These are phyloP conservation scores for Orchesella cincta DNA, from an alignment of 1,140 invertebrate genomes.

Conservation along the genomic window DNA sequence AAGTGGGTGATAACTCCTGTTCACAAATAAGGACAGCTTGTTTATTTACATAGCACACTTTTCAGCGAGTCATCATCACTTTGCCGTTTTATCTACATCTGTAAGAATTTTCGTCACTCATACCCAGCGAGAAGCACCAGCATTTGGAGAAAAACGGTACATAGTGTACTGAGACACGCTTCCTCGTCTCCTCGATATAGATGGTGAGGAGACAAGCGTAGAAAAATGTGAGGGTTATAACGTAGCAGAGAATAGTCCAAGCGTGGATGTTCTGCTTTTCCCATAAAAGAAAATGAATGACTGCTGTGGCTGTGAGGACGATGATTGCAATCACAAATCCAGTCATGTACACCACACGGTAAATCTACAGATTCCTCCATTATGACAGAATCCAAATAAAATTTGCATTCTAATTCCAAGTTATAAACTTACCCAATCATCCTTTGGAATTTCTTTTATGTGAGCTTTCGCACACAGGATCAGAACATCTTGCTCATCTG, in stretches of 20 bases:
- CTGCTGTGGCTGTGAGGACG: conserved; percentile 25
- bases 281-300: conserved; percentile 35
- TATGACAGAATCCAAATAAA: no score
- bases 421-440: background rate
- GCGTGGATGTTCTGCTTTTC: conserved; percentile 42
- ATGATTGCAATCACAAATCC: conserved; percentile 32
- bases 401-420: no score
- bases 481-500: conserved; percentile 12
- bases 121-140: background rate
- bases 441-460: background rate
- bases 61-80: no score
- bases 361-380: no score
- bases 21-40: no score
- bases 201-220: conserved; percentile 29
- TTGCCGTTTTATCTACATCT: no score
- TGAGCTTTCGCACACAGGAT: background rate
- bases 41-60: no score
- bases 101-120: no score
- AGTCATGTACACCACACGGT: background rate
- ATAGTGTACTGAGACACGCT: background rate
- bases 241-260: conserved; percentile 36
- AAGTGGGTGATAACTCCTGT: conserved; percentile 36
- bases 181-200: background rate
- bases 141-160: background rate
- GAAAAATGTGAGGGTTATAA: conserved; percentile 27